phyloP scores from a whole-genome alignment of 2,888 invertebrate species.

The Parnassius smintheus region DNA sequence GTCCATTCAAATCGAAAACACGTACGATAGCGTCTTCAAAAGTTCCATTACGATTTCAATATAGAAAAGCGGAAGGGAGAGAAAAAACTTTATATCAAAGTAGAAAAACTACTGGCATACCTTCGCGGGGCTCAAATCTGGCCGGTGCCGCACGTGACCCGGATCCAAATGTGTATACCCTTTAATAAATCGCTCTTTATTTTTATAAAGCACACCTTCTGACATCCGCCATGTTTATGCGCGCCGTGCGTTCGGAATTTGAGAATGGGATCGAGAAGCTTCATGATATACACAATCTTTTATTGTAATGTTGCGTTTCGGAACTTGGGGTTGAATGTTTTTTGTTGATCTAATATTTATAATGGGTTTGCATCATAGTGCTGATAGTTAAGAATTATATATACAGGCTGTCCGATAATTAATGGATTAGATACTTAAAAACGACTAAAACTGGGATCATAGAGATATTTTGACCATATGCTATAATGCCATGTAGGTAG shows the following conservation, averaged over 20 bases:
- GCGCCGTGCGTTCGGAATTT: slow-evolving; percentile 61
- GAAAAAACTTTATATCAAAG: slow-evolving; percentile 70
- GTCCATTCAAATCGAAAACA: slow-evolving; percentile 27
- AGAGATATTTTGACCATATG: no score
- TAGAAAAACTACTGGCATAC: slow-evolving; percentile 46
- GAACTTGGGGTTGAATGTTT: slow-evolving; percentile 4
- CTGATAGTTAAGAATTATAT: no score
- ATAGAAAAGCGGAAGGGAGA: slow-evolving; percentile 47
- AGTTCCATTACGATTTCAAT: slow-evolving; percentile 68
- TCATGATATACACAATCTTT: slow-evolving; percentile 34
- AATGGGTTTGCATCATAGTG: not conserved
- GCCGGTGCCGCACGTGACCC: slow-evolving; percentile 60
- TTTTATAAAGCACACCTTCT: slow-evolving; percentile 73
- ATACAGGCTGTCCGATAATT: no score
- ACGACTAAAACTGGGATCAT: no score
- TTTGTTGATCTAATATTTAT: slow-evolving; percentile 1
- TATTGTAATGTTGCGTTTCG: slow-evolving; percentile 29
- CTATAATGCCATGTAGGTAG: no score
- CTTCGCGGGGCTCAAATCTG: slow-evolving; percentile 65
- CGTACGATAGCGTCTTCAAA: slow-evolving; percentile 34
- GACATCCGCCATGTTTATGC: slow-evolving; percentile 67
- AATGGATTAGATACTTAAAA: no score
- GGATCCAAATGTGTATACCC: slow-evolving; percentile 49
- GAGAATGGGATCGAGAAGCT: slow-evolving; percentile 42
- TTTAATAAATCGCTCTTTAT: slow-evolving; percentile 77